Evolutionary conservation across 2,797 vertebrate genomes (phyloP), one percentile per base, ranked within the genome.

Genomic region (Myotis myotis): DNA sequence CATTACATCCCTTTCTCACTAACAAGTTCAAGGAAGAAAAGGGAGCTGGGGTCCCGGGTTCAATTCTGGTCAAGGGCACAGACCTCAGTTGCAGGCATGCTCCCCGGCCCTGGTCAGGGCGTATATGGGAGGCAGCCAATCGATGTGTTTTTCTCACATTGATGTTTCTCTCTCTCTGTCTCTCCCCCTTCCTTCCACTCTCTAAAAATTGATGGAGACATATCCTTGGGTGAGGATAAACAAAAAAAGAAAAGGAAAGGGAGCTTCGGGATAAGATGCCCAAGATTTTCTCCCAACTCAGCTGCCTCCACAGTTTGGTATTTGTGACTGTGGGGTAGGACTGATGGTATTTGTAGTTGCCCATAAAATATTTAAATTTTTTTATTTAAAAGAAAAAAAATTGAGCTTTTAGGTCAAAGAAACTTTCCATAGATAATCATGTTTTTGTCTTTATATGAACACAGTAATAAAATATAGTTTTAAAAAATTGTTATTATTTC

Each of bases 341-440:
- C 55, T 20, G n/a, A 3, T 5, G 68, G 41, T 20, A 84, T 47
- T 84, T 86, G 44, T 25, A 79, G 36, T 41, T 25, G 33, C n/a
- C 33, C 47, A 33, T 62, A 64, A 93, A 49, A 62, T 41, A n/a
- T 44, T 81, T 74, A 60, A 81, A 41, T 33, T 70, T 55, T 53
- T 79, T 72, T 93, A 60, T 28, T 71, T 20, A 72, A 16, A 74
- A 86, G 55, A 23, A 49, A 33, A 86, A 94, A 87, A 30, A 25
- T 16, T 44, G 47, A 88, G 23, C 8, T 95, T 82, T 89, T 91
- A 87, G 28, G 51, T 80, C 20, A 62, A 62, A 93, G 80, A 51
- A 71, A 74, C n/a, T 53, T 96, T 94, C 95, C 23, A 25, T 85
- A 72, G 80, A 15, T 71, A 82, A 55, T 87, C 47, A 47, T 41